Evolutionary conservation across 2,797 vertebrate species (phyloP).

Genomic region (Rhinatrema bivittatum): DNA sequence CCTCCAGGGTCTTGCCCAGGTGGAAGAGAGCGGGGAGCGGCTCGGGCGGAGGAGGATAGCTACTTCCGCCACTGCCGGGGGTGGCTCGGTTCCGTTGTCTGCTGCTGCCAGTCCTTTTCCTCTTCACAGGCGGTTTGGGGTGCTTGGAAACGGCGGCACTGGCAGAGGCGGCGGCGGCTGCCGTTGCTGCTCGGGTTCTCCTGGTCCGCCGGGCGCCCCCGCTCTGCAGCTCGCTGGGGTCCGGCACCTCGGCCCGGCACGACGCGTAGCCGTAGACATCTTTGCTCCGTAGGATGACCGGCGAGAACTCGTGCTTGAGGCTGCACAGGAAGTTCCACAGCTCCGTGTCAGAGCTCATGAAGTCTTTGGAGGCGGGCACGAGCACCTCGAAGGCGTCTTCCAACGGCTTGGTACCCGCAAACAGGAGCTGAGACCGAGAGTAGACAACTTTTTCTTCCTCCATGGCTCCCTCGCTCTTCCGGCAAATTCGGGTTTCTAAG

Average conservation of each 20-base stretch:
- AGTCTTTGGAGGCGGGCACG: slow-evolving; percentile 63
- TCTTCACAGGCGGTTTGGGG: not conserved
- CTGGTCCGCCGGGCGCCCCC: slow-evolving; percentile 18
- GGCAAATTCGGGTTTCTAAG: slow-evolving; percentile 7
- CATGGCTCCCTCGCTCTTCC: too few species aligned
- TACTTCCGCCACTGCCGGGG: not conserved
- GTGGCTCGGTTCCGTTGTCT: not conserved
- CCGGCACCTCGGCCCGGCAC: slow-evolving; percentile 58
- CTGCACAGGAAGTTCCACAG: slow-evolving; percentile 70
- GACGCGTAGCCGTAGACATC: slow-evolving; percentile 68
- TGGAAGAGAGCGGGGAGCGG: slow-evolving; percentile 9
- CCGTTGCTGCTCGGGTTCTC: slow-evolving; percentile 18
- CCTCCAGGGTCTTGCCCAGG: slow-evolving; percentile 44
- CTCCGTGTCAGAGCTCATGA: slow-evolving; percentile 67
- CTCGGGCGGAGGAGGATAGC: not conserved
- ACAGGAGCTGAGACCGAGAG: slow-evolving; percentile 57
- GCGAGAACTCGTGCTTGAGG: slow-evolving; percentile 65
- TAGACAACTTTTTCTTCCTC: slow-evolving; percentile 59
- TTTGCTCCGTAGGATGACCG: slow-evolving; percentile 64
- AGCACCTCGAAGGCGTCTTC: slow-evolving; percentile 65
- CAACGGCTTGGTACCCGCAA: slow-evolving; percentile 54
- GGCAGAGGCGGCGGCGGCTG: not conserved
- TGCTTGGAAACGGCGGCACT: slow-evolving; percentile 3
- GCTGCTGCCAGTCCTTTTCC: slow-evolving; percentile 1
- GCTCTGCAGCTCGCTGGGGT: slow-evolving; percentile 23